phyloP scores from a whole-genome alignment of 2,888 invertebrate species.

The Xestia ashworthii region DNA sequence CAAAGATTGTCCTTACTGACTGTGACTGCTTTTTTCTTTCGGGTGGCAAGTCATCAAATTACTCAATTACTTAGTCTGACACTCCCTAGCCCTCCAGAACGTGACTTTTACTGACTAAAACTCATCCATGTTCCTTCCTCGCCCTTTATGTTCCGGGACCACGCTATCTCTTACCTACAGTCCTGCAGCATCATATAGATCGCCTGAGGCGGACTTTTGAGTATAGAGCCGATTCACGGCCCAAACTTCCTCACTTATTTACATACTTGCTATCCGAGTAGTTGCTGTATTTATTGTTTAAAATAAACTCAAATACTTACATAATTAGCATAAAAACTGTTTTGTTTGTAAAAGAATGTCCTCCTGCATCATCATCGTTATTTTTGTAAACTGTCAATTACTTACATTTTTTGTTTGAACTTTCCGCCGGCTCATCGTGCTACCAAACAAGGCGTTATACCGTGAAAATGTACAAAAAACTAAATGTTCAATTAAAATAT shows the following conservation, averaged over 20 bases:
- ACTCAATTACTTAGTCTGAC: no score
- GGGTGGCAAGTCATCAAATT: no score
- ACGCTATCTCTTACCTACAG: no score
- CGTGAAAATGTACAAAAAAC: conserved; percentile 70
- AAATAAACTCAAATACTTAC: conserved; percentile 2
- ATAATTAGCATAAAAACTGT: conserved; percentile 27
- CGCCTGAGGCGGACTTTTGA: not conserved
- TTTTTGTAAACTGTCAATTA: conserved; percentile 49
- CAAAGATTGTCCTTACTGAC: no score
- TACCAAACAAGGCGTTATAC: conserved; percentile 58
- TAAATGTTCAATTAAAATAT: conserved; percentile 70
- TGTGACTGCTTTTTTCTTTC: no score
- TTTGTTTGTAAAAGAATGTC: conserved; percentile 8
- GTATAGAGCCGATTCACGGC: not conserved
- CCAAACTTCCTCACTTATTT: not conserved
- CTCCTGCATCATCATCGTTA: conserved; percentile 20
- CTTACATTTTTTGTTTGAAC: conserved; percentile 30
- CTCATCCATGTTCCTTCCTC: no score
- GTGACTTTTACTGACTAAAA: no score
- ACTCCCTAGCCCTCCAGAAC: no score
- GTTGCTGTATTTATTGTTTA: not conserved
- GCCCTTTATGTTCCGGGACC: no score
- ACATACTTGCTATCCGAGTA: not conserved
- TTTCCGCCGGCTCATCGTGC: conserved; percentile 19
- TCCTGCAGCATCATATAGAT: not conserved